Conservation (phyloP, 2,113 vertebrate genomes). For the Phainopepla nitens region DNA sequence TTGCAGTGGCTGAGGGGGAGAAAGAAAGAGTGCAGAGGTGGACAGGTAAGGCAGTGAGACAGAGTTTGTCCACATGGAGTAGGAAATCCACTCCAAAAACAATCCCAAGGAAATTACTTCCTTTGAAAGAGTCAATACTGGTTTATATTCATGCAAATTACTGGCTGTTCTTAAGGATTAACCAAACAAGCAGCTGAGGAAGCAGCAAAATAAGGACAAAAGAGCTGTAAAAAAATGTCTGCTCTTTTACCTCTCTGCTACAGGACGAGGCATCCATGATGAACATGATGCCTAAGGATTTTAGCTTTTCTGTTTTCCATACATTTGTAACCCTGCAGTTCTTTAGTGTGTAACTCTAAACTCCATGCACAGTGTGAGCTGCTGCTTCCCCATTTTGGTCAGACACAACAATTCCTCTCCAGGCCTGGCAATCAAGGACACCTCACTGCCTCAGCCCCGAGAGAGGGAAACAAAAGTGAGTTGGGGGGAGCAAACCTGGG, state of each 20-base stretch:
- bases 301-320: background rate
- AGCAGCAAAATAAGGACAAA: background rate
- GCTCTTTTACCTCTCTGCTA: background rate
- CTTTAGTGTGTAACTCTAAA: background rate
- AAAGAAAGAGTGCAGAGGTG: no score
- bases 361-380: background rate
- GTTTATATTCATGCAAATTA: background rate
- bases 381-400: background rate
- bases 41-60: background rate
- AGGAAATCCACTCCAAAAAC: background rate
- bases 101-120: background rate
- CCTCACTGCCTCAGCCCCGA: background rate
- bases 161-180: background rate
- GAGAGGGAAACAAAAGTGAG: background rate
- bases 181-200: background rate
- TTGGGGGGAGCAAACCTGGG: background rate
- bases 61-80: accelerated
- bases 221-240: background rate
- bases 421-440: background rate
- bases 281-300: background rate
- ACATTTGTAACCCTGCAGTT: background rate
- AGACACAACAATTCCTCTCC: background rate
- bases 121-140: background rate
- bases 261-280: accelerated
- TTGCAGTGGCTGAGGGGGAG: accelerated